Conservation (phyloP, 2,113 vertebrate species). For the Ailuropoda melanoleuca region DNA sequence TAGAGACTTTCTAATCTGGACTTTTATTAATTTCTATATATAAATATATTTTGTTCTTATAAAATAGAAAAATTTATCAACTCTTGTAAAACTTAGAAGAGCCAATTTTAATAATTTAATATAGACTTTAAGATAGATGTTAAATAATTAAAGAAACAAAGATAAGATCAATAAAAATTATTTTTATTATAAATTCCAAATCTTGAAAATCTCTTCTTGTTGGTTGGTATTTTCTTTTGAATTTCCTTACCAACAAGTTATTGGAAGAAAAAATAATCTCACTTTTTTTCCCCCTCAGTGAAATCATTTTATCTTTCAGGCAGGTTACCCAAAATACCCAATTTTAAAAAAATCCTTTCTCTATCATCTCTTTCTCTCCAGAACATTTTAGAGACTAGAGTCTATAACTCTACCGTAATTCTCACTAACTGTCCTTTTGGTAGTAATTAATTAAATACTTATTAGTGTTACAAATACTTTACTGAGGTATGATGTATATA, state of each 20-base stretch:
- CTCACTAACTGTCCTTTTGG: neutral
- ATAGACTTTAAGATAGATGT: neutral
- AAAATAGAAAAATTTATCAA: neutral
- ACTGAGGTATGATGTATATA: neutral
- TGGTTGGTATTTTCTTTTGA: neutral
- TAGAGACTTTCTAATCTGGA: neutral
- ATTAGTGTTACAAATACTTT: neutral
- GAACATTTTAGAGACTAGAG: neutral
- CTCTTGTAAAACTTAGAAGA: neutral
- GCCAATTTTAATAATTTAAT: neutral
- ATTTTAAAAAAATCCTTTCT: neutral
- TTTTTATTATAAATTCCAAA: neutral
- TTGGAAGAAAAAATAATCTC: neutral
- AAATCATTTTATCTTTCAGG: neutral
- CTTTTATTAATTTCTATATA: conserved; percentile 2
- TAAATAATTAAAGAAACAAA: neutral
- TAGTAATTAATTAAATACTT: neutral
- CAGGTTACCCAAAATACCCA: neutral
- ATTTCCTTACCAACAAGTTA: neutral
- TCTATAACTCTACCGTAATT: neutral
- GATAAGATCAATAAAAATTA: neutral
- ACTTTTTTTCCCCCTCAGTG: neutral
- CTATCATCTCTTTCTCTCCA: neutral
- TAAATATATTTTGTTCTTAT: neutral
- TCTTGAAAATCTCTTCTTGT: neutral